Conservation (phyloP, 2,113 vertebrate species). For the Etheostoma cragini region DNA sequence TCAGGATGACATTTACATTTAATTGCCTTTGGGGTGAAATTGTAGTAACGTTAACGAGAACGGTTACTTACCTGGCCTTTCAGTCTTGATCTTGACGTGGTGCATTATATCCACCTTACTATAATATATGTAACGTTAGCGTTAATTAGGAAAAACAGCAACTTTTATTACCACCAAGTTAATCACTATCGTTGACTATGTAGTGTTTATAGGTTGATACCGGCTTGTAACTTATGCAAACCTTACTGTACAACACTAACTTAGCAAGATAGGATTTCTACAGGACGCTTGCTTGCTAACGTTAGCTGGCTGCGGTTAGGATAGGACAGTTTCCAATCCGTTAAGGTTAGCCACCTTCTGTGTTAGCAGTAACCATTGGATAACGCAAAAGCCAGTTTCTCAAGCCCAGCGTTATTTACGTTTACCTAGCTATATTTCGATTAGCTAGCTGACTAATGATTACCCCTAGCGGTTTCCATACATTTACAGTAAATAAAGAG, state of each 20-base stretch:
- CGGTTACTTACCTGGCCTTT: constrained; percentile 83
- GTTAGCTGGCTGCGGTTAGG: constrained; percentile 8
- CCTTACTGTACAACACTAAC: not conserved
- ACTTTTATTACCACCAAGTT: not conserved
- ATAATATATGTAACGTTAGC: not conserved
- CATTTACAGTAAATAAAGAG: not conserved
- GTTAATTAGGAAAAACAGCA: not conserved
- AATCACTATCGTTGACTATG: not conserved
- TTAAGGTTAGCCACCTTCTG: constrained; percentile 35
- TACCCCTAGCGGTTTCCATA: not conserved
- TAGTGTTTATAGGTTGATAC: not conserved
- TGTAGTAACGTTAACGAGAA: not conserved
- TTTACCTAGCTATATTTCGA: not conserved
- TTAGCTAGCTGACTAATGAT: no score
- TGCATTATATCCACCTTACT: constrained; percentile 72
- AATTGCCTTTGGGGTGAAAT: not conserved
- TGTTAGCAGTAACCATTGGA: constrained; percentile 10
- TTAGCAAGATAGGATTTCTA: no score
- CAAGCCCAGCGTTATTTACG: not conserved
- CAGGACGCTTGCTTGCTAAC: constrained; percentile 12
- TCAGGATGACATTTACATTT: not conserved
- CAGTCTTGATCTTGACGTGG: constrained; percentile 87
- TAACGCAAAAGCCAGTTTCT: not conserved
- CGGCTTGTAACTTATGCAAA: not conserved
- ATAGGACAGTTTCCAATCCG: constrained; percentile 10